These are phyloP conservation scores for Periophthalmodon schlosseri DNA, from an alignment of 2,113 vertebrate species.

Conservation along the genomic window DNA sequence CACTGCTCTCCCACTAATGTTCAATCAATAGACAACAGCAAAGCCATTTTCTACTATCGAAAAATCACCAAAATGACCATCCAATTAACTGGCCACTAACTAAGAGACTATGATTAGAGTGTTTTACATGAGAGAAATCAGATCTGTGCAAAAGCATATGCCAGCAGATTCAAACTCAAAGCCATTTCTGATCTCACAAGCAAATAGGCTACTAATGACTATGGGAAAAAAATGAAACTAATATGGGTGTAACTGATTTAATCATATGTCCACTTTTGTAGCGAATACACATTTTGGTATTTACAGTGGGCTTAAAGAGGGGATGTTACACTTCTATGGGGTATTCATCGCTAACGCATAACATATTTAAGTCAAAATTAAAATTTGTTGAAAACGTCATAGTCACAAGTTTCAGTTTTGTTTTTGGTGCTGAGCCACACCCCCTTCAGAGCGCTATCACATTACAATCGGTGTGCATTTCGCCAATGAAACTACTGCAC, in stretches of 20 bases:
- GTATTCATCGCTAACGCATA: no score
- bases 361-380: no score
- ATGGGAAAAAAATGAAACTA: neutral
- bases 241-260: neutral
- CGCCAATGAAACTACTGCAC: no score
- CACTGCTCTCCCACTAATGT: neutral
- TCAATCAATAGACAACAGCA: neutral
- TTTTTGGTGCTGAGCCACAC: no score
- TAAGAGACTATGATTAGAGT: neutral
- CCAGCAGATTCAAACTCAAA: neutral
- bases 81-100: neutral
- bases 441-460: no score
- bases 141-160: neutral
- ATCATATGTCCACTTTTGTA: neutral
- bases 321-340: no score
- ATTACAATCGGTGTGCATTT: no score
- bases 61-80: neutral
- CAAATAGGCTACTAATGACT: neutral
- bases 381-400: no score
- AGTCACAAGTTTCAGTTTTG: no score
- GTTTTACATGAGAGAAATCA: slow-evolving; percentile 1
- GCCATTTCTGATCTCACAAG: neutral
- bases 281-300: neutral
- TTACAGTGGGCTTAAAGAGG: neutral
- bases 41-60: neutral